phyloP scores from a whole-genome alignment of 2,888 invertebrate genomes.

The Toxonevra muliebris region DNA sequence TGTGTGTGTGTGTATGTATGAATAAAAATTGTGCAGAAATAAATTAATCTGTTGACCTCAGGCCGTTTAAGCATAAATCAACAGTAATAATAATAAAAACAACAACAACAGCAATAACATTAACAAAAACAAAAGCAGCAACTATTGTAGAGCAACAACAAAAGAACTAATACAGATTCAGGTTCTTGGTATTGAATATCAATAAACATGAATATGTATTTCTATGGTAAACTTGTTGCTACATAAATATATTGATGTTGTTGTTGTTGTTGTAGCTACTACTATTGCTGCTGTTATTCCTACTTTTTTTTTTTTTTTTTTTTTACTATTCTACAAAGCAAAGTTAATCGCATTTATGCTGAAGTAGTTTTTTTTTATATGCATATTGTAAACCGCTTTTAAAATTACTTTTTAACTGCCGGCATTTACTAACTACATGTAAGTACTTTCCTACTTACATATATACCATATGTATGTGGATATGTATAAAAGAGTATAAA shows the following conservation, averaged over 20 bases:
- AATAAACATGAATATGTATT: no score
- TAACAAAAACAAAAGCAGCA: no score
- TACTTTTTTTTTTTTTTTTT: no score
- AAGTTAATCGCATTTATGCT: neutral
- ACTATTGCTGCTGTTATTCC: neutral
- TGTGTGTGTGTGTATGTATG: slow-evolving; percentile 1
- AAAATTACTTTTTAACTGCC: slow-evolving; percentile 1
- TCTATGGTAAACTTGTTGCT: no score
- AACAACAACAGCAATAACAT: no score
- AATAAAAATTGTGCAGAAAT: neutral
- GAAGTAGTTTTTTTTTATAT: neutral
- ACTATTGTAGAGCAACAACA: no score
- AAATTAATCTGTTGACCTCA: slow-evolving; percentile 2
- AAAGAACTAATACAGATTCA: no score
- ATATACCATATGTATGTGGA: neutral
- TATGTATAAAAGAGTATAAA: neutral
- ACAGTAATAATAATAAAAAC: no score
- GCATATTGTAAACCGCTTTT: neutral
- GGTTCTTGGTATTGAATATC: no score
- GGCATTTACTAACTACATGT: no score
- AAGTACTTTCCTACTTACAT: no score
- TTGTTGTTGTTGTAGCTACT: slow-evolving; percentile 17
- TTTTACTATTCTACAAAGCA: neutral
- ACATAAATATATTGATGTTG: neutral
- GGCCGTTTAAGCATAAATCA: slow-evolving; percentile 26